phyloP scores from a whole-genome alignment of 2,113 vertebrate species.

The Sinocyclocheilus maitianheensis region DNA sequence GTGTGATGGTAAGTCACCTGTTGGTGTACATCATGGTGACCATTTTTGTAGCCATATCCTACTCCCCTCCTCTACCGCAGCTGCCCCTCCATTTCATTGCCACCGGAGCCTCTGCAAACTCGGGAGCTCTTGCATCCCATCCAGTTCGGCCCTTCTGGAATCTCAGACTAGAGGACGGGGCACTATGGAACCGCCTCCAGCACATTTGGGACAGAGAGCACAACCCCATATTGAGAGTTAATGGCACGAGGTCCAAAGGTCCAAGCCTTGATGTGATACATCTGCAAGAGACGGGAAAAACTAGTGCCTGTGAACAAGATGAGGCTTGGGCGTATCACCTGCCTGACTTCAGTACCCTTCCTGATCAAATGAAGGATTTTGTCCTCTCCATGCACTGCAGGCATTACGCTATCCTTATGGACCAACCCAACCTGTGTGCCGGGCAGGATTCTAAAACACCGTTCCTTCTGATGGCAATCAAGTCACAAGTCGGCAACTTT shows the following conservation, averaged over 20 bases:
- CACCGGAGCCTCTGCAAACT: conserved; percentile 66
- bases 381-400: conserved; percentile 77
- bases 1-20: conserved; percentile 78
- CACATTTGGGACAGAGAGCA: conserved; percentile 73
- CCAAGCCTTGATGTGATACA: neutral
- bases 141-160: conserved; percentile 76
- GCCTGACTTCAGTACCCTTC: conserved; percentile 65
- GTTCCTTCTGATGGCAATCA: conserved; percentile 77
- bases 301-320: conserved; percentile 55
- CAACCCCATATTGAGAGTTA: conserved; percentile 72
- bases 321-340: conserved; percentile 49
- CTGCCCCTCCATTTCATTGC: conserved; percentile 71
- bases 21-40: conserved; percentile 75
- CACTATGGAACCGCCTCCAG: conserved; percentile 77
- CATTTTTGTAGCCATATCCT: conserved; percentile 76
- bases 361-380: conserved; percentile 74
- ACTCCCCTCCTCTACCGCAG: conserved; percentile 69
- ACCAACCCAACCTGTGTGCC: conserved; percentile 70
- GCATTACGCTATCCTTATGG: conserved; percentile 71
- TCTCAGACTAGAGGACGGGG: conserved; percentile 68
- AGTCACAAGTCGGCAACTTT: conserved; percentile 79
- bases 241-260: conserved; percentile 50
- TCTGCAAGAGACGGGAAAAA: conserved; percentile 33
- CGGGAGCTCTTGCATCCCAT: conserved; percentile 63
- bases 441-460: conserved; percentile 52